phyloP scores from a whole-genome alignment of 2,888 invertebrate genomes.

The Campoletis raptor region DNA sequence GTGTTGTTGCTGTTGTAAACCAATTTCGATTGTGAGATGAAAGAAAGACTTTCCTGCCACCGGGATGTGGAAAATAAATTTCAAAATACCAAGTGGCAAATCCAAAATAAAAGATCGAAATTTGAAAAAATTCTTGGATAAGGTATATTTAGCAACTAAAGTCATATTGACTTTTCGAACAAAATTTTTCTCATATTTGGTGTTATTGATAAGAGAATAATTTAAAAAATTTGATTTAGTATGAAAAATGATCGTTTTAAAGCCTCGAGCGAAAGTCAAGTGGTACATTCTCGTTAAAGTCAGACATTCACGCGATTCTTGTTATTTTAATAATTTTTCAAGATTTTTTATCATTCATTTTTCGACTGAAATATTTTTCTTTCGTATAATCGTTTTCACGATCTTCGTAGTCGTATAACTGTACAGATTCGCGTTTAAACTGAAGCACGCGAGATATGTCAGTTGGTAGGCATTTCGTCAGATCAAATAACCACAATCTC shows the following conservation, averaged over 20 bases:
- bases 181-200: background rate
- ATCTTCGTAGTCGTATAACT: background rate
- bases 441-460: slow-evolving; percentile 50
- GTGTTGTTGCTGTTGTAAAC: background rate
- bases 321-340: background rate
- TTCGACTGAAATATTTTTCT: background rate
- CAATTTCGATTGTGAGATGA: background rate
- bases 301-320: background rate
- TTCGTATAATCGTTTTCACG: background rate
- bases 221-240: background rate
- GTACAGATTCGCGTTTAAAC: slow-evolving; percentile 2
- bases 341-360: background rate
- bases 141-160: background rate
- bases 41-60: background rate
- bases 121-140: no score
- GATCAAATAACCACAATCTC: slow-evolving; percentile 36
- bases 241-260: background rate
- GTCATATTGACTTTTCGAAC: background rate
- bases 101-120: no score
- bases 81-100: no score
- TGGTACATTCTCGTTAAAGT: background rate
- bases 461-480: slow-evolving; percentile 20
- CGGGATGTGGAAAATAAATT: background rate
- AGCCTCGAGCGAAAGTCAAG: background rate
- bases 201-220: background rate